These are phyloP conservation scores for Crossocerus cetratus DNA, from an alignment of 2,888 invertebrate genomes.

Conservation along the genomic window DNA sequence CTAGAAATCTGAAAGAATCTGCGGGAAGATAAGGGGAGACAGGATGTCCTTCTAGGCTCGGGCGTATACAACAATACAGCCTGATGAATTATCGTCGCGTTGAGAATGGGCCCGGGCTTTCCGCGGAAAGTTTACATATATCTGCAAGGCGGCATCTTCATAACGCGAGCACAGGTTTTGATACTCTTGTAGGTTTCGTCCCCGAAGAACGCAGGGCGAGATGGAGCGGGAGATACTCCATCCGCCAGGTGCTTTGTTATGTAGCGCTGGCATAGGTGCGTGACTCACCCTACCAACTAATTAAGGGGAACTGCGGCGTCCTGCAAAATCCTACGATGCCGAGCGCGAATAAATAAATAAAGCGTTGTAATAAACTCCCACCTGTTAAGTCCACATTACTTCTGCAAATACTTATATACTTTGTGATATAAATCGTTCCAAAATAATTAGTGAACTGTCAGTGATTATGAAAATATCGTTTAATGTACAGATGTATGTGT, in stretches of 20 bases:
- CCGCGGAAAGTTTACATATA: conserved; percentile 52
- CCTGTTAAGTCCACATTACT: too few relatives aligned
- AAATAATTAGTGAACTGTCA: too few relatives aligned
- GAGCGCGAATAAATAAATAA: too few relatives aligned
- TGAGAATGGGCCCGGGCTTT: conserved; percentile 49
- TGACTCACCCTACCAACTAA: background rate
- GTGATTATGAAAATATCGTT: too few relatives aligned
- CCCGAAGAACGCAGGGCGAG: conserved; percentile 49
- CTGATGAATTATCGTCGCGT: conserved; percentile 52
- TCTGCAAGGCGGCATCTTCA: conserved; percentile 60
- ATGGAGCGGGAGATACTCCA: conserved; percentile 57
- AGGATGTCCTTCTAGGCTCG: conserved; percentile 24
- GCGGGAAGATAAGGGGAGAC: conserved; percentile 29
- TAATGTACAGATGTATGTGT: too few relatives aligned
- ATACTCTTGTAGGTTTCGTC: conserved; percentile 57
- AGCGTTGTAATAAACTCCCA: too few relatives aligned
- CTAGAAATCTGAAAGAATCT: conserved; percentile 37
- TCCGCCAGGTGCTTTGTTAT: conserved; percentile 48
- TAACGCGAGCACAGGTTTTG: conserved; percentile 58
- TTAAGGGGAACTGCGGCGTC: background rate
- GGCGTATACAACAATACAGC: conserved; percentile 43
- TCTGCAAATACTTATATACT: too few relatives aligned
- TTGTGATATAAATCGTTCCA: too few relatives aligned
- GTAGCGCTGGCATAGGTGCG: conserved; percentile 43
- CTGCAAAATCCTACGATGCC: background rate